Evolutionary conservation across 2,113 vertebrate genomes (phyloP).

Genomic region (Toxotes jaculatrix): DNA sequence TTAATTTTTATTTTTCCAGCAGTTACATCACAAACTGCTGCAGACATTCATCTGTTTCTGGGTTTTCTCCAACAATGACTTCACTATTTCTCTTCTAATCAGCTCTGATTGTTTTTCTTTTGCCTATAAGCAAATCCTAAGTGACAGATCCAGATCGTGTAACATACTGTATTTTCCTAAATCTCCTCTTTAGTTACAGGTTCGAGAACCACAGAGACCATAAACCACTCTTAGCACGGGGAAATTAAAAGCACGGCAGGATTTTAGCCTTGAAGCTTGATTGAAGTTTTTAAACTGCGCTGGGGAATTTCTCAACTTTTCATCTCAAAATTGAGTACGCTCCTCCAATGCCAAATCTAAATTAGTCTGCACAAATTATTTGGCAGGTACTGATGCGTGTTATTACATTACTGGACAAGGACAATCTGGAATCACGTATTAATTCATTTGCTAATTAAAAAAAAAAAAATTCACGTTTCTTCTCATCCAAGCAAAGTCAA

Average conservation of each 20-base stretch:
- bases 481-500: conserved; percentile 16
- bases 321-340: conserved; percentile 41
- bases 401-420: conserved; percentile 67
- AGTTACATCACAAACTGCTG: neutral
- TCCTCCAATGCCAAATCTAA: conserved; percentile 38
- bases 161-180: neutral
- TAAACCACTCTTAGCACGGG: neutral
- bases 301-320: conserved; percentile 49
- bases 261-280: conserved; percentile 50
- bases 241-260: conserved; percentile 13
- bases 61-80: conserved; percentile 26
- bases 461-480: neutral
- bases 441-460: conserved; percentile 56
- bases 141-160: conserved; percentile 26
- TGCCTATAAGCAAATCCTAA: neutral
- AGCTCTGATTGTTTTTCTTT: conserved; percentile 37
- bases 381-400: conserved; percentile 69
- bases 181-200: conserved; percentile 30
- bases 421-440: conserved; percentile 43
- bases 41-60: conserved; percentile 35
- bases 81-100: conserved; percentile 29
- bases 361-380: conserved; percentile 57
- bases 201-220: neutral
- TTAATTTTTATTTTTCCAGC: neutral
- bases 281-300: conserved; percentile 51